A percentile compares a stretch with the other conserved stretches of the same genome.
Conservation (phyloP, 2,113 vertebrate genomes). For the Colistium nudipinnis region DNA sequence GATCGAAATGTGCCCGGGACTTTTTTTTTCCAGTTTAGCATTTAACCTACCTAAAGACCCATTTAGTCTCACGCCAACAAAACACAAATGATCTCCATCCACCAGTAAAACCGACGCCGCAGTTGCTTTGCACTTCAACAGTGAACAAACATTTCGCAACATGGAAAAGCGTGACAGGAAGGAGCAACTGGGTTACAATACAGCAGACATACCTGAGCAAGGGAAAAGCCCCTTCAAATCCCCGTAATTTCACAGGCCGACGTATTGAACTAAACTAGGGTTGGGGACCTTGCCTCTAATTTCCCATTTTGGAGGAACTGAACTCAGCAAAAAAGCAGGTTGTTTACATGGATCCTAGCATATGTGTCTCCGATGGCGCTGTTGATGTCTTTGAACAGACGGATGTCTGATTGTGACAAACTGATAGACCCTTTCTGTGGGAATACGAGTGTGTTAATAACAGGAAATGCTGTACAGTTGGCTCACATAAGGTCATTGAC, state of each 20-base stretch:
- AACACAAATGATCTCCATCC: too few relatives aligned
- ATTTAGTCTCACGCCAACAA: too few relatives aligned
- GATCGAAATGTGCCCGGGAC: constrained; percentile 19
- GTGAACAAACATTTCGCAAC: constrained; percentile 34
- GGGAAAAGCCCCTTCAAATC: constrained; percentile 53
- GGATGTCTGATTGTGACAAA: constrained; percentile 82
- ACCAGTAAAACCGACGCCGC: too few relatives aligned
- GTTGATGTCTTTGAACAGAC: constrained; percentile 81
- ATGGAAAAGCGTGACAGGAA: constrained; percentile 63
- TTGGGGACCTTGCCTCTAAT: constrained; percentile 72
- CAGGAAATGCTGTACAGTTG: constrained; percentile 83
- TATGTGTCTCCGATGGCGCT: constrained; percentile 68
- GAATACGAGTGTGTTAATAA: constrained; percentile 82
- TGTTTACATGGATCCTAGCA: constrained; percentile 77
- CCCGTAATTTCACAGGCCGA: constrained; percentile 52
- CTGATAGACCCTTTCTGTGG: constrained; percentile 80
- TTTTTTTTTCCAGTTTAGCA: not conserved
- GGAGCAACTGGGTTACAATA: constrained; percentile 50
- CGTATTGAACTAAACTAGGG: constrained; percentile 71
- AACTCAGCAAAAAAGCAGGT: constrained; percentile 81
- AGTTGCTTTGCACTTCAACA: constrained; percentile 2
- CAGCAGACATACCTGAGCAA: constrained; percentile 62
- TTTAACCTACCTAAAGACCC: not conserved
- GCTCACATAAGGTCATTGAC: constrained; percentile 80
- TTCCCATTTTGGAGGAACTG: constrained; percentile 77